Conservation (phyloP, 2,113 vertebrate species). For the Megaptera novaeangliae region DNA sequence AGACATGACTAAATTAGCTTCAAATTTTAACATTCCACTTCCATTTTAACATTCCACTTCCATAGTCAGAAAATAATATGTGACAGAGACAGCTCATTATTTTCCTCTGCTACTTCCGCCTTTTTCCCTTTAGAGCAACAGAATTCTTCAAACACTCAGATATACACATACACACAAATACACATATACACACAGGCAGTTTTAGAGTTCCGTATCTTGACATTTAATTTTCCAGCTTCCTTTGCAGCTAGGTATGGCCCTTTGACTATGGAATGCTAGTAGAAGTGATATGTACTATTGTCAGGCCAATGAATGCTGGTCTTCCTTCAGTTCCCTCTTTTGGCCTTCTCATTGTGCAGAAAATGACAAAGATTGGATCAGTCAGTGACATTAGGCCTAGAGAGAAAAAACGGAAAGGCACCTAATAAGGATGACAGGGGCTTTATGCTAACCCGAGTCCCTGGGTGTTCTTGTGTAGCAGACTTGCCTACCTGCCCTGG, state of each 20-base stretch:
- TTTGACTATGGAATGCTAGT: neutral
- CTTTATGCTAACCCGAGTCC: neutral
- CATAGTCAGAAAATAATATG: neutral
- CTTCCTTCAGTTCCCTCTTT: neutral
- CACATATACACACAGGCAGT: neutral
- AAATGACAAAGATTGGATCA: neutral
- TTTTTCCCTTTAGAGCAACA: neutral
- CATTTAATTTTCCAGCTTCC: neutral
- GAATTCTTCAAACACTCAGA: neutral
- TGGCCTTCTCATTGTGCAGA: neutral
- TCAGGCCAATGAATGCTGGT: neutral
- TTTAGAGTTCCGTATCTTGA: neutral
- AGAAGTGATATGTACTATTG: neutral
- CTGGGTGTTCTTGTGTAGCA: neutral
- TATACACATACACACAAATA: neutral
- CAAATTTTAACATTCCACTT: neutral
- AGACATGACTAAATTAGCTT: neutral
- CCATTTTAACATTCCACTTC: neutral
- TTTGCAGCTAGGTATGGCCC: neutral
- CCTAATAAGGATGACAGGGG: neutral
- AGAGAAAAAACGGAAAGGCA: neutral
- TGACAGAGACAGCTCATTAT: neutral
- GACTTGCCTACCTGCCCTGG: no score
- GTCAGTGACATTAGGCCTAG: neutral
- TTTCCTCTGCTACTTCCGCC: neutral